These are phyloP conservation scores for Loriculus beryllinus DNA, from an alignment of 2,797 vertebrate genomes.

Conservation along the genomic window DNA sequence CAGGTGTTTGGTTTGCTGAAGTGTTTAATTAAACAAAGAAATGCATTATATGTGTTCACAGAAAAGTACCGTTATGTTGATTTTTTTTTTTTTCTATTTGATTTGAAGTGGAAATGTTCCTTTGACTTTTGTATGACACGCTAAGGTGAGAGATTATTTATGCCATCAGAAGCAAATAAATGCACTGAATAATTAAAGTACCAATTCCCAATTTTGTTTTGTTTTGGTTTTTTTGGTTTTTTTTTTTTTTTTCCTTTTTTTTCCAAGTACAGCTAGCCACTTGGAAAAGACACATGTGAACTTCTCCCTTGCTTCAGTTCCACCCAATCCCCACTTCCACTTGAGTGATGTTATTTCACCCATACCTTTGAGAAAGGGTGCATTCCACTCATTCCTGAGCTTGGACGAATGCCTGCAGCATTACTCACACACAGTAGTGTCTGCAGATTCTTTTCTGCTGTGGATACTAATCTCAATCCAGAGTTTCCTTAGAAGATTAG, in stretches of 20 bases:
- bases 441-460: conserved; percentile 34
- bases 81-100: background rate
- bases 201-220: background rate
- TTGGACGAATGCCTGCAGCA: background rate
- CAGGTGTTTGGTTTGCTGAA: conserved; percentile 33
- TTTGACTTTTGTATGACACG: background rate
- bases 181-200: background rate
- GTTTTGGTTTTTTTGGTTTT: too few relatives aligned
- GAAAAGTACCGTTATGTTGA: background rate
- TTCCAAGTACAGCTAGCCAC: background rate
- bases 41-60: conserved; percentile 6
- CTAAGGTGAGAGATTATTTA: background rate
- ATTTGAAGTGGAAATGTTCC: background rate
- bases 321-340: background rate
- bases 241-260: background rate
- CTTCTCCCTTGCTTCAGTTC: background rate
- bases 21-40: conserved; percentile 57
- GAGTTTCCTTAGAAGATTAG: background rate
- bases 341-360: conserved; percentile 6
- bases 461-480: conserved; percentile 36
- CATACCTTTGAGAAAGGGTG: conserved; percentile 27
- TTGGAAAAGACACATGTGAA: background rate
- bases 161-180: conserved; percentile 14
- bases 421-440: background rate
- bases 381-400: conserved; percentile 40